Base-by-base conservation (phyloP, 2,113 vertebrate species). In the Mystacornis crossleyi region DNA sequence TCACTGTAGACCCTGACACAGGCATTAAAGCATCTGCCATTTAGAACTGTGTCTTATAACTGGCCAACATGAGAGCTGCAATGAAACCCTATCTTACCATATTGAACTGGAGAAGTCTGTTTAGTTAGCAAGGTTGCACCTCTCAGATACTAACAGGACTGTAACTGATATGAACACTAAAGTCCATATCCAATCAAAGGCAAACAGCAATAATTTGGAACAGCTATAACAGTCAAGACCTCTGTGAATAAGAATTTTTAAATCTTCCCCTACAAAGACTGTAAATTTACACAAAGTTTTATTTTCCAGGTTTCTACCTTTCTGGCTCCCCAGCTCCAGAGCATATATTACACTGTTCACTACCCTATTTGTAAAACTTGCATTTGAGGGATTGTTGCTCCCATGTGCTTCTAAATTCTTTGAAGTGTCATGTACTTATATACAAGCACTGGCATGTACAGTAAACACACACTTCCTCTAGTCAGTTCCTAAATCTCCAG, bases 71-170 rank as follows among this genome's bases (percentile, higher is more conserved):
- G 97, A 98, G 96, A 97, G 86, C 91, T 79, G 97, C 96, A 98
- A 97, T 96, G 96, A 96, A 98, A 98, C 93, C 86, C 89, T 93
- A 93, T 97, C 90, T 97, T 85, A 95, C 92, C 92, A 87, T 94
- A 81, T 36, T 96, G 95, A 88, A 97, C 93, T 80, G 79, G 91
- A 97, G 91, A 97, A 86, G 97, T 97, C 97, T 98, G 97, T 98
- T 98, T 97, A 97, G 91, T 96, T 98, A 97, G 97, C 95, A 91
- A 97, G 95, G 94, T 94, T 96, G 96, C 94, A 97, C 94, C 89
- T 95, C 86, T 89, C 95, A 80, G 81, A 81, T 67, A 81, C 90
- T 95, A 92, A 95, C 92, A 83, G 92, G 95, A 60, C 60, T 90
- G 95, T 95, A 96, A 96, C 86, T 71, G 94, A 97, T 95, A 94